Base-by-base conservation (phyloP, 2,888 invertebrate species). In the Hemistola chrysoprasaria region DNA sequence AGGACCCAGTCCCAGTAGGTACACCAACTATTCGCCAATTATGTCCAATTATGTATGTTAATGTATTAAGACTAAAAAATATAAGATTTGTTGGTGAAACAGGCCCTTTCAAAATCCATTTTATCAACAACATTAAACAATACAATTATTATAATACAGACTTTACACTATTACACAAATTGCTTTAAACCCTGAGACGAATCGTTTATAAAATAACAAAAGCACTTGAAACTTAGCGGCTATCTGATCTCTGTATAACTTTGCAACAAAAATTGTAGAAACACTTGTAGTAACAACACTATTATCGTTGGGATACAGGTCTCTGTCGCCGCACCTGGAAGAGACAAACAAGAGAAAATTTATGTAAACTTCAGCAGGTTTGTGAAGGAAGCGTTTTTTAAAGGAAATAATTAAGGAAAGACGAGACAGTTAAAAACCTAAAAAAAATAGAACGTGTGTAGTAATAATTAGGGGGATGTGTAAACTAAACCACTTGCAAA, bases 161-260 rank as follows among this genome's bases (percentile, higher is more conserved):
- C 21, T 34, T 20, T 29, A 40, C 25, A 42, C 32, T 41, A 50
- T 41, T 34, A 56, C 52, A 51, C 36, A 50, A 56, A 58, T 64
- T 53, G 47, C 50, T 62, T 61, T 45, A 40, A 62, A 65, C 66
- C 67, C 68, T 68, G 67, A 63, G 45, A 56, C 45, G 36, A 58
- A 58, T 56, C 36, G 51, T 47, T 51, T 54, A 50, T 46, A 36
- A 42, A 46, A 56, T 53, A 49, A 54, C 44, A 35, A 30, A 9
- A 8, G 28, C 8, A 24, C 8, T 40, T 37, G 33, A 22, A 37
- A 42, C 9, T 9, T 41, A 40, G 24, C 66, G 81, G 75, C 81
- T 87, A 87, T 79, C 87, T 86, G 59, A 87, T 75, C 7, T 80
- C 81, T 1, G 76, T 73, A 42, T 74, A 79, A 43, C 73, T 78